Evolutionary conservation across 1,140 invertebrate genomes (phyloP).

Genomic region (Epicauta chinensis): DNA sequence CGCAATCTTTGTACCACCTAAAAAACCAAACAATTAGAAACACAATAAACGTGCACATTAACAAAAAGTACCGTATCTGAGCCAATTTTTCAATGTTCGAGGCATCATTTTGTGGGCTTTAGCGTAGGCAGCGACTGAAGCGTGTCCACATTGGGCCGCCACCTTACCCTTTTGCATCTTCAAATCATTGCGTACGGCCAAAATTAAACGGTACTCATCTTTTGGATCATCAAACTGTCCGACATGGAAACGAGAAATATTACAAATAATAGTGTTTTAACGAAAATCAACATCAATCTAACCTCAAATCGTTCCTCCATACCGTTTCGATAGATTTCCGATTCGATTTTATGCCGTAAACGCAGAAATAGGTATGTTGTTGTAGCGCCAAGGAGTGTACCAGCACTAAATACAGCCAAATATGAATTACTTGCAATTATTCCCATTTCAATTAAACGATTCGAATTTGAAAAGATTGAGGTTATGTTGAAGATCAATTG

Average conservation of each 20-base stretch:
- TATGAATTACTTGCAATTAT: conserved; percentile 29
- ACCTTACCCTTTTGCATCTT: conserved; percentile 95
- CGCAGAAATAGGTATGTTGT: conserved; percentile 28
- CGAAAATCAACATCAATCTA: conserved; percentile 7
- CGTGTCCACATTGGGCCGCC: conserved; percentile 88
- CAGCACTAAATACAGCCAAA: conserved; percentile 29
- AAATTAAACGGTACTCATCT: conserved; percentile 69
- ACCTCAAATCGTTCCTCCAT: conserved; percentile 40
- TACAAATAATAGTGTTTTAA: not conserved
- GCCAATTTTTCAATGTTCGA: conserved; percentile 65
- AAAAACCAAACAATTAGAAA: too few relatives aligned
- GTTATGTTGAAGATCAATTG: too few relatives aligned
- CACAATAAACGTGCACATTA: too few relatives aligned
- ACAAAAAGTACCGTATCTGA: conserved; percentile 50
- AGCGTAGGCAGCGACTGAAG: conserved; percentile 73
- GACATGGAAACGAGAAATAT: too few relatives aligned
- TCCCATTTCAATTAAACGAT: conserved; percentile 20
- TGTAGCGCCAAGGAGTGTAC: conserved; percentile 30
- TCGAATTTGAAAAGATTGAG: too few relatives aligned
- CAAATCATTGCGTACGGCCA: conserved; percentile 83
- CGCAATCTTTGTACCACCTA: conserved; percentile 46
- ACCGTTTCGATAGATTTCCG: conserved; percentile 26
- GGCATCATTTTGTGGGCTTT: conserved; percentile 57
- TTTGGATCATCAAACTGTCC: conserved; percentile 37
- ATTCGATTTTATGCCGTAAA: conserved; percentile 13